These are phyloP conservation scores for Temnothorax unifasciatus DNA, from an alignment of 2,888 invertebrate genomes.

Conservation along the genomic window DNA sequence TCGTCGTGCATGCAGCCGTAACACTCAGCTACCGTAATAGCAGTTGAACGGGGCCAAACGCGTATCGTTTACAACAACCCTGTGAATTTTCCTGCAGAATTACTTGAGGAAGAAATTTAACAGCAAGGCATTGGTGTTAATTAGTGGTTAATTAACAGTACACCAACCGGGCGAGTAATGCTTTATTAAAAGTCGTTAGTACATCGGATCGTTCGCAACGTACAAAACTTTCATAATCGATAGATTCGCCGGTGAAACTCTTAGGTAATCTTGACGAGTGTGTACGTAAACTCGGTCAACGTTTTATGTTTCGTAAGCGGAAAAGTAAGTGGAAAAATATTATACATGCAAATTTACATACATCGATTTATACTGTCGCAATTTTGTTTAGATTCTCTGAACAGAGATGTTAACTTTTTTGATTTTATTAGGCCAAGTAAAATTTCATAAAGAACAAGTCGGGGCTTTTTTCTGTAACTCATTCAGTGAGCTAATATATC, in stretches of 20 bases:
- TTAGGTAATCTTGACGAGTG: conserved; percentile 6
- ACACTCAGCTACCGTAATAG: conserved; percentile 55
- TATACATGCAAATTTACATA: background rate
- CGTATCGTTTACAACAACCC: conserved; percentile 63
- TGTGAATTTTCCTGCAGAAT: conserved; percentile 64
- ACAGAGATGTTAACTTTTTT: conserved; percentile 1
- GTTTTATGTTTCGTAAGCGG: conserved; percentile 10
- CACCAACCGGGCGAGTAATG: background rate
- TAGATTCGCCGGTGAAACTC: conserved; percentile 25
- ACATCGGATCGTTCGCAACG: conserved; percentile 10
- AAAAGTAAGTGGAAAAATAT: conserved; percentile 11
- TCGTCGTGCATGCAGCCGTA: conserved; percentile 28
- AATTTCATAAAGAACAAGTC: conserved; percentile 5
- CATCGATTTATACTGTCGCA: conserved; percentile 15
- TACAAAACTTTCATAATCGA: conserved; percentile 39
- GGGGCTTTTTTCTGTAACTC: conserved; percentile 16
- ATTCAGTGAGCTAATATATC: background rate
- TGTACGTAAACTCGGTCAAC: conserved; percentile 21
- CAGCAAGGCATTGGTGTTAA: conserved; percentile 38
- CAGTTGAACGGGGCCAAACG: conserved; percentile 55
- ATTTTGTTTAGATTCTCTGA: conserved; percentile 3
- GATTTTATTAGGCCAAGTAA: background rate
- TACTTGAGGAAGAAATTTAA: conserved; percentile 56
- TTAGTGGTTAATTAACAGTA: conserved; percentile 53
- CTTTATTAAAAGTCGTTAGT: conserved; percentile 38